Evolutionary conservation across 2,797 vertebrate genomes (phyloP), one percentile per base, ranked within the genome.

Genomic region (Enteromius fasciolatus): DNA sequence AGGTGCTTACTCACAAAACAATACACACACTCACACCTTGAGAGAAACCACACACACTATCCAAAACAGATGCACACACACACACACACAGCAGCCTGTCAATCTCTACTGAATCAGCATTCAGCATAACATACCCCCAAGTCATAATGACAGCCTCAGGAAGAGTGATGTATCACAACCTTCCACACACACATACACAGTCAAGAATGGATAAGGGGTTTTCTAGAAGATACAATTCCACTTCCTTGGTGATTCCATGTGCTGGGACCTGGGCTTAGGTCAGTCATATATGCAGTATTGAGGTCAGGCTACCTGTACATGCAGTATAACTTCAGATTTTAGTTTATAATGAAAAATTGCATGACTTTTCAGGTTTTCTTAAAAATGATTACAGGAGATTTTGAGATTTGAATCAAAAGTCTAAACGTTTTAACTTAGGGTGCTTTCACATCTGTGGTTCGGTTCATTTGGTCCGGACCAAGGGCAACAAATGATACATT

Each of bases 151-250:
- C 83, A 86, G 83, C 76, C 70, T 76, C 25, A 83, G 64, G 23
- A 78, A 61, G 12, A 83, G 72, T 50, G 80, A 82, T 81, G 80
- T 69, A 74, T 81, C 73, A 63, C 44, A 77, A 80, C 50, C 48
- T 80, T 74, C 54, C 66, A 33, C 18, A 28, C 77, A 46, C 44
- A 77, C 57, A 64, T 17, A 61, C 69, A 64, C 4, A 36, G 44
- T 31, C 39, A 84, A 85, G 83, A 78, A 88, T 87, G 73, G 18
- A 75, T 86, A 86, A 82, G 28, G 74, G 79, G 85, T 87, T 86
- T 85, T 59, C 79, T 11, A 11, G 72, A 67, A 87, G 86, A 86
- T 89, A 90, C 84, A 89, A 91, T 91, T 92, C 90, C 59, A 87
- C 82, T 75, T 88, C 64, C 28, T 86, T 86, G 85, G 74, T 73